phyloP scores from a whole-genome alignment of 2,113 vertebrate species.

The Megalops atlanticus region DNA sequence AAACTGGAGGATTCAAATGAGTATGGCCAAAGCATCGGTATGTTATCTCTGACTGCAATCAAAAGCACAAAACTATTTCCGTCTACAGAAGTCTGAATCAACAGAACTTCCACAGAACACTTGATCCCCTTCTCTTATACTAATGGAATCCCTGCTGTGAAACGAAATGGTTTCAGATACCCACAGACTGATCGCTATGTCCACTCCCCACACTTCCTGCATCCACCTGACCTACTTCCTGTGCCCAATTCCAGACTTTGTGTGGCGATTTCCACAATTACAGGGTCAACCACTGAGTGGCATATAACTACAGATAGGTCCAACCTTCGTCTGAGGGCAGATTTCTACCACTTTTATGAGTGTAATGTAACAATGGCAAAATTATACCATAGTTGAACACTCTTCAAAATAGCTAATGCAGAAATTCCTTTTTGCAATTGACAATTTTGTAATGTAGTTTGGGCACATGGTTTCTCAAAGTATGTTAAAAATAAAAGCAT shows the following conservation, averaged over 20 bases:
- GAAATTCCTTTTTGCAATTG: too few species aligned
- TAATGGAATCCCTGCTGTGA: neutral
- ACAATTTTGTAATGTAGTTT: too few species aligned
- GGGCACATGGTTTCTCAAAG: too few species aligned
- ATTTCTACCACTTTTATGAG: too few species aligned
- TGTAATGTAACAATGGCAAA: too few species aligned
- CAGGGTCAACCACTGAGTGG: too few species aligned
- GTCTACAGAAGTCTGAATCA: neutral
- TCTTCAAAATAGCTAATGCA: too few species aligned
- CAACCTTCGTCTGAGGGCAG: too few species aligned
- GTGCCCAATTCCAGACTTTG: too few species aligned
- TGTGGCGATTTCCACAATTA: neutral
- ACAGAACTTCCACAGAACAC: neutral
- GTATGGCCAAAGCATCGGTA: neutral
- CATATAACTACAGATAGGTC: too few species aligned
- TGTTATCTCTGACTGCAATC: constrained; percentile 10
- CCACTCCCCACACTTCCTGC: neutral
- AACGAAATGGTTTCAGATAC: neutral
- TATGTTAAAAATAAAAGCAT: too few species aligned
- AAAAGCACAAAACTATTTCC: neutral
- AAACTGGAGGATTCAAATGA: neutral
- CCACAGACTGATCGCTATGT: neutral
- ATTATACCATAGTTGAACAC: too few species aligned
- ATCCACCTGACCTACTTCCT: neutral
- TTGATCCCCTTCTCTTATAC: neutral